These are phyloP conservation scores for Lepilemur ruficaudatus DNA, from an alignment of 2,797 vertebrate species.

Conservation along the genomic window DNA sequence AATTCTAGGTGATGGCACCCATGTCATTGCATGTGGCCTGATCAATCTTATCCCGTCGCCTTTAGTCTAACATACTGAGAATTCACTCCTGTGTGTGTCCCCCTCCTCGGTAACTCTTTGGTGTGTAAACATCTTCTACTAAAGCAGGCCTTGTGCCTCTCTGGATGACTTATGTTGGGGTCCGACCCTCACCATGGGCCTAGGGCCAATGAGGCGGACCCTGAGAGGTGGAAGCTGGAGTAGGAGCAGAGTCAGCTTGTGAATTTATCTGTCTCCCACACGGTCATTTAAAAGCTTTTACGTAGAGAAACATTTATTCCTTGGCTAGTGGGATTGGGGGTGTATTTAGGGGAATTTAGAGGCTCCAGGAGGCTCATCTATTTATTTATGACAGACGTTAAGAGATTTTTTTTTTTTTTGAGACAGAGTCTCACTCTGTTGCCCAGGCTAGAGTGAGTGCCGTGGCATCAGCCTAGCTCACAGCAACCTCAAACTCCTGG, in stretches of 20 bases:
- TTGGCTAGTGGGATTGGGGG: neutral
- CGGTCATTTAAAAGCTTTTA: neutral
- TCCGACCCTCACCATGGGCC: neutral
- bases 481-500: no score
- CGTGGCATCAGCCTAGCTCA: no score
- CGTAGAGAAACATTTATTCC: neutral
- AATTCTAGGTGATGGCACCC: neutral
- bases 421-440: no score
- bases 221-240: neutral
- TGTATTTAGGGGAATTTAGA: no score
- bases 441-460: no score
- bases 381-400: no score
- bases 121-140: neutral
- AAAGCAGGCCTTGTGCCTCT: neutral
- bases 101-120: neutral
- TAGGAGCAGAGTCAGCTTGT: neutral
- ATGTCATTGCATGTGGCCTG: neutral
- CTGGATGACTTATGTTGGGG: neutral
- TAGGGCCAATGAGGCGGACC: neutral
- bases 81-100: neutral
- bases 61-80: neutral
- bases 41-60: neutral
- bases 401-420: no score
- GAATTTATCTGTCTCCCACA: neutral
- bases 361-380: no score